Evolutionary conservation across 2,888 invertebrate genomes (phyloP), one percentile per base, ranked within the genome.

Genomic region (Tubulanus polymorphus): DNA sequence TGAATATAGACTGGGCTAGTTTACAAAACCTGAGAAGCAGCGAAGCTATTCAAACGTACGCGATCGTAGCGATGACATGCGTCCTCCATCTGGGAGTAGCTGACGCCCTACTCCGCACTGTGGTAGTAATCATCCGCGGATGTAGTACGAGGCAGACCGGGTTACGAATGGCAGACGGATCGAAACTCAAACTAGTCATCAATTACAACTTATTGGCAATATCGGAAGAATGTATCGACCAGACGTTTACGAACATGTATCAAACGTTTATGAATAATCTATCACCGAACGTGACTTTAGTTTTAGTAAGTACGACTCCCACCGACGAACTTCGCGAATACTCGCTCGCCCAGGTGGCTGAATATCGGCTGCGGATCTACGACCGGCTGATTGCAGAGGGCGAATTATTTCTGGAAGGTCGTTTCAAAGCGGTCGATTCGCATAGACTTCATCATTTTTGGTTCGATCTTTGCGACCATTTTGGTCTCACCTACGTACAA

Each of bases 231-330:
- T 70, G 71, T 54, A 67, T 71, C 28, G 68, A 72, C 37, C 70
- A 71, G 54, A 69, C 71, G 53, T 57, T 70, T 35, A 64, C 69
- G 35, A 69, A 68, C 5, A 73, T 73, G 73, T 72, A 65, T 53
- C 60, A 67, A 50, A 71, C 70, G 1, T 73, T 64, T 52, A 71
- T 73, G 49, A 68, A 65, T 8, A 73, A 72, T 54, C 56, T 73
- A 18, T 62, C 64, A 47, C 65, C 65, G 12, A 69, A 67, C 55
- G 60, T 68, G 1, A 66, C 67, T 8, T 70, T 70, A 6, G 71
- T 72, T 1, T 52, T 72, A 6, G 71, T 73, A 1, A 70, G 70
- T 51, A 71, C 72, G 5, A 71, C 73, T 3, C 59, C 59, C 3
- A 65, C 66, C 26, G 63, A 66, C 20, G 59, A 64, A 5, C 61